Percentiles rank a stretch among this genome's conserved stretches.
Conservation (phyloP, 2,888 invertebrate genomes). For the Diaprepes abbreviatus region DNA sequence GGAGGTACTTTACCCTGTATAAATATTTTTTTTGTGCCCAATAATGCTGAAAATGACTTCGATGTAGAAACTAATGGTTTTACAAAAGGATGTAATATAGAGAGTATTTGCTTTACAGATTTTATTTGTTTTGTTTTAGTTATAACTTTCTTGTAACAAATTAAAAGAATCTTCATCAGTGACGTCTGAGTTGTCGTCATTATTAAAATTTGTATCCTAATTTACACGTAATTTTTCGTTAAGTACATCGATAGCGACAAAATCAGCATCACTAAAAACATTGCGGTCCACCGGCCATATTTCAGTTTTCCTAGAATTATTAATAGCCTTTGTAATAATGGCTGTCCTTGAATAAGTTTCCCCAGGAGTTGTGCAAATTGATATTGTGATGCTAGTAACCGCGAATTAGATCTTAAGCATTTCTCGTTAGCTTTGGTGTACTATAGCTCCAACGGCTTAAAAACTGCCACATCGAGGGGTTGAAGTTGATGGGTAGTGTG, state of each 20-base stretch:
- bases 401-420: conserved; percentile 24
- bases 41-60: too few relatives aligned
- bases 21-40: too few relatives aligned
- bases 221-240: too few relatives aligned
- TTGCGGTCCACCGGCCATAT: conserved; percentile 29
- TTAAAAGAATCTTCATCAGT: too few relatives aligned
- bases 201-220: too few relatives aligned
- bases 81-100: too few relatives aligned
- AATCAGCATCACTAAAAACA: conserved; percentile 22
- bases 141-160: too few relatives aligned
- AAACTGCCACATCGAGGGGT: conserved; percentile 23
- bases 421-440: conserved; percentile 32
- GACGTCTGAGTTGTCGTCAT: too few relatives aligned
- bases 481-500: conserved; percentile 16
- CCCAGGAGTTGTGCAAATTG: conserved; percentile 23
- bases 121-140: too few relatives aligned
- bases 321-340: conserved; percentile 21
- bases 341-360: conserved; percentile 29
- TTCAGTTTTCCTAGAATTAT: conserved; percentile 8
- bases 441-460: conserved; percentile 25
- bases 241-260: conserved; percentile 4
- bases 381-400: conserved; percentile 17
- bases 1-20: too few relatives aligned
- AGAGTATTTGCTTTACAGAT: too few relatives aligned
- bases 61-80: too few relatives aligned